A percentile compares a stretch with the other conserved stretches of the same genome.
phyloP scores from a whole-genome alignment of 1,140 invertebrate species.

The Drosophila kepulauana region DNA sequence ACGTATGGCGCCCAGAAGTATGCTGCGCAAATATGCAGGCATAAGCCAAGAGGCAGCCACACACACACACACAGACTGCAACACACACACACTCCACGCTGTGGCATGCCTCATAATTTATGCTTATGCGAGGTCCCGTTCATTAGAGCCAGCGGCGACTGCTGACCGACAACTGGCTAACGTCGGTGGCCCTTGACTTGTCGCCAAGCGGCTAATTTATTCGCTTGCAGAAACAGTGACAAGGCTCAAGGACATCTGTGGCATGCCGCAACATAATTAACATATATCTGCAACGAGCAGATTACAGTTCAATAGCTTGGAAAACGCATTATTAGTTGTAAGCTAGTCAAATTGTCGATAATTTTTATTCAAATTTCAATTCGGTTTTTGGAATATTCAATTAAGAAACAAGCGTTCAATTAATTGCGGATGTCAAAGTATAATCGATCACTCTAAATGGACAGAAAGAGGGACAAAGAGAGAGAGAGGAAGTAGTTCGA shows the following conservation, averaged over 20 bases:
- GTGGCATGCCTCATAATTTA: conserved; percentile 67
- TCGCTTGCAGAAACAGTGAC: conserved; percentile 25
- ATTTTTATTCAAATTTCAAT: background rate
- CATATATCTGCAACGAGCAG: background rate
- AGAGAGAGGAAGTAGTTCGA: background rate
- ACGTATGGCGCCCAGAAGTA: conserved; percentile 60
- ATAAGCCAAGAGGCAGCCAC: conserved; percentile 19
- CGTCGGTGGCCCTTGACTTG: conserved; percentile 40
- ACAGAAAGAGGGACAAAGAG: no score
- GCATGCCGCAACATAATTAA: conserved; percentile 14
- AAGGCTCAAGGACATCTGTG: conserved; percentile 48
- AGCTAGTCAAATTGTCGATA: background rate
- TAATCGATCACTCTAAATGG: background rate
- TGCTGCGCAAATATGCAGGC: conserved; percentile 74
- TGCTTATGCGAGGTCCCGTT: conserved; percentile 69
- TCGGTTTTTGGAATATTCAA: background rate
- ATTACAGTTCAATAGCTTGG: background rate
- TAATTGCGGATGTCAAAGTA: background rate
- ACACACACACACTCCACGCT: conserved; percentile 12
- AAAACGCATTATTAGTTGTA: background rate
- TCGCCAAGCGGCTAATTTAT: conserved; percentile 69
- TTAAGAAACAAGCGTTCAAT: background rate
- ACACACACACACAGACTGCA: background rate
- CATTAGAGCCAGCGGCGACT: conserved; percentile 30
- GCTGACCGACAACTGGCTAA: conserved; percentile 5